Base-by-base conservation (phyloP, 64 coral and sea anemone genomes). In the Pocillopora damicornis region DNA sequence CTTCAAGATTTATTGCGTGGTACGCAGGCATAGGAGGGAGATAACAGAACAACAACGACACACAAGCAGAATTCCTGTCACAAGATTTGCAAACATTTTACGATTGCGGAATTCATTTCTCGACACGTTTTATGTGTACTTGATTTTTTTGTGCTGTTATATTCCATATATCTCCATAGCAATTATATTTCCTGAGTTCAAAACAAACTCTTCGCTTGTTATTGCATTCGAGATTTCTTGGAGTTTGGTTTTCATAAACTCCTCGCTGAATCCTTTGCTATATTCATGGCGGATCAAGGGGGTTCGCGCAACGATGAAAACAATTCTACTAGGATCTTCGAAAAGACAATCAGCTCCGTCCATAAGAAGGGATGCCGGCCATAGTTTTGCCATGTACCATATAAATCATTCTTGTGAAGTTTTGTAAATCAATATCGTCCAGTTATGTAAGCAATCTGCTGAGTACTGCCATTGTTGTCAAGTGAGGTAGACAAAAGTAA, bases 151-250 rank as follows among this genome's bases (percentile, higher is more conserved):
- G 1, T 45, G 56, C 6, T 77, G 75, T n/a, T 77, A 77, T 9
- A 14, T 77, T 22, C 75, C 75, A 11, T 77, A 77, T 42, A 77
- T 56, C 15, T 58, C 75, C 7, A 18, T 77, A 77, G 75, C 75
- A 10, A 9, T 57, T 1, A 9, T 77, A 6, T 77, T 57, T 77
- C 75, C 75, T 13, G 2, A 56, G 16, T 58, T 77, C 11, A 77
- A 16, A 77, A 58, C 5, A 14, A 77, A 45, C 9, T 20, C 0
- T 58, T 77, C 75, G 18, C 18, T 77, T 22, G 20, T 18, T 11
- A 22, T 77, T 58, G 75, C 75, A 57, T 77, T 77, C 22, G 75
- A 77, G 35, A 10, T 56, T 77, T 77, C 75, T 77, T 77, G 75
- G 77, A 60, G 56, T 0, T 79, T 61, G n/a, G 77, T 79, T 3